Evolutionary conservation across 2,797 vertebrate species (phyloP).

Genomic region (Spondyliosoma cantharus): DNA sequence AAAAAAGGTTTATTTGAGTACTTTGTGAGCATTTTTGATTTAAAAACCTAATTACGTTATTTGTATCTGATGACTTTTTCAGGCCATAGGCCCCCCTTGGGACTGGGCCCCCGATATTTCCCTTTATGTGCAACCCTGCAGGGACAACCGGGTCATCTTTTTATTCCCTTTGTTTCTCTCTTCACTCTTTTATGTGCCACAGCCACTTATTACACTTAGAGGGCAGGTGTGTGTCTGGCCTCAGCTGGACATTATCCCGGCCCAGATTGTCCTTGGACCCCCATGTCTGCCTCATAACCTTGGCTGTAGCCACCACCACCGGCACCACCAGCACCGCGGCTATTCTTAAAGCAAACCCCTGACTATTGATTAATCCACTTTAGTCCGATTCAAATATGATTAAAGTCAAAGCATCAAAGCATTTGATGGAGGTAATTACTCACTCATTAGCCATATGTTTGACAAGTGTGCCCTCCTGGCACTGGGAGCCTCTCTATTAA

Average conservation of each 20-base stretch:
- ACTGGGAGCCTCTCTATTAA: slow-evolving; percentile 75
- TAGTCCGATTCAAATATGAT: slow-evolving; percentile 71
- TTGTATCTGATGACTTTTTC: too few species aligned
- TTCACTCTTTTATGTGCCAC: slow-evolving; percentile 54
- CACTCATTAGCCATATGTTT: slow-evolving; percentile 84
- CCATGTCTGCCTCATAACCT: slow-evolving; percentile 71
- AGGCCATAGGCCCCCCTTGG: too few species aligned
- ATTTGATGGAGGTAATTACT: slow-evolving; percentile 77
- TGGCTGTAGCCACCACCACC: slow-evolving; percentile 44
- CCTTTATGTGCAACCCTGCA: too few species aligned
- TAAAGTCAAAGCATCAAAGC: slow-evolving; percentile 78
- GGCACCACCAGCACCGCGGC: slow-evolving; percentile 61
- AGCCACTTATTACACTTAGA: slow-evolving; percentile 70
- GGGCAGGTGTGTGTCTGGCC: slow-evolving; percentile 76
- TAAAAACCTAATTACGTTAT: too few species aligned
- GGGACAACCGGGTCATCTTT: too few species aligned
- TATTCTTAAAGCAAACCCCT: slow-evolving; percentile 67
- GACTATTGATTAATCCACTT: slow-evolving; percentile 73
- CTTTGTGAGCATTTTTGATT: too few species aligned
- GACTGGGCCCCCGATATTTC: too few species aligned
- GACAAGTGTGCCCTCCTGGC: slow-evolving; percentile 78
- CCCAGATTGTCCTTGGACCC: slow-evolving; percentile 81
- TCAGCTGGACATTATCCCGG: slow-evolving; percentile 79
- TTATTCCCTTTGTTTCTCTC: slow-evolving; percentile 37
- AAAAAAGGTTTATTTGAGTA: too few species aligned